Base-by-base conservation (phyloP, 2,797 vertebrate species). In the Rhincodon typus region DNA sequence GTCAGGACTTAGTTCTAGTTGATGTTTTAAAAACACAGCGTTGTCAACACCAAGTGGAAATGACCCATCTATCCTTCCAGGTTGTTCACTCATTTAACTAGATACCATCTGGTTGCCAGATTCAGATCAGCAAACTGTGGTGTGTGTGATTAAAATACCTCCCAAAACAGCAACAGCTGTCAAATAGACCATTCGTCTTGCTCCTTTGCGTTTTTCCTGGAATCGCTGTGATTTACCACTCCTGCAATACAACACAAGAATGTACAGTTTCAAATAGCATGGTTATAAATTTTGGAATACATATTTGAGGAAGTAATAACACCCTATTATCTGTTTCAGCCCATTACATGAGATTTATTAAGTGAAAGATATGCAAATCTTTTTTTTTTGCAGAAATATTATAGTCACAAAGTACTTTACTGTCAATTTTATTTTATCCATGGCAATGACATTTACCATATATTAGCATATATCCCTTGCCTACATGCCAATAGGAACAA, bases 41-140 rank as follows among this genome's bases (percentile, higher is more conserved):
- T n/a, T n/a, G n/a, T n/a, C n/a, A n/a, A n/a, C n/a, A n/a, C n/a
- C n/a, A n/a, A n/a, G n/a, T n/a, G n/a, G n/a, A n/a, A n/a, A 69
- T 0, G 62, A 38, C 66, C 66, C 4, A 93, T 93, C 62, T 69
- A 66, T 69, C 66, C 42, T n/a, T 25, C 66, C 30, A 95, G 69
- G 67, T 95, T 77, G 94, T 27, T 34, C 25, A 5, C 17, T 77
- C 94, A 30, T 53, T 95, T 95, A 95, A 95, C 46, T 57, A 57
- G 94, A 57, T 72, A 53, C 94, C 94, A 95, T 95, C 94, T 95
- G 94, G 77, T 74, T 95, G 46, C 94, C 94, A 95, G 94, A 95
- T 77, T 77, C 94, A 19, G 94, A 72, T 95, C 70, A 30, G 94
- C 46, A 77, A 50, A 74, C 94, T 74, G 42, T 21, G 70, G 50